phyloP scores from a whole-genome alignment of 2,113 vertebrate genomes.

The Noturus placidus region DNA sequence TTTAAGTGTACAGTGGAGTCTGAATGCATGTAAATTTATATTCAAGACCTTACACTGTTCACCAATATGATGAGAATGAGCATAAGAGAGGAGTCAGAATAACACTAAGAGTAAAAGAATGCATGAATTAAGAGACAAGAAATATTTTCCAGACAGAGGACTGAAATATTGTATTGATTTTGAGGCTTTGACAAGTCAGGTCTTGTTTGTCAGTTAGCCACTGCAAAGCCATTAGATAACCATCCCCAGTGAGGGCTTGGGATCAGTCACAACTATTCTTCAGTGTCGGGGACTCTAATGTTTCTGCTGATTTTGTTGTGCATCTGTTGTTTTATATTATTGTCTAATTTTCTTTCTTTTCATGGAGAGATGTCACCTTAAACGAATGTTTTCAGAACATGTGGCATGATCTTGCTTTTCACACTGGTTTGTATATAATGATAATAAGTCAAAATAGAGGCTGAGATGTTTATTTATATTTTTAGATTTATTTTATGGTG shows the following conservation, averaged over 20 bases:
- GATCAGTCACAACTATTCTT: conserved; percentile 46
- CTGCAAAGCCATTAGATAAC: conserved; percentile 80
- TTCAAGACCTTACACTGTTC: conserved; percentile 98
- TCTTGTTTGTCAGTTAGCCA: conserved; percentile 67
- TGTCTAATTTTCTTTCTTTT: conserved; percentile 67
- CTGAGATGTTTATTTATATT: conserved; percentile 69
- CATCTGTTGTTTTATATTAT: conserved; percentile 44
- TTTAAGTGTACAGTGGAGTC: conserved; percentile 63
- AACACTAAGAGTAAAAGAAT: conserved; percentile 33
- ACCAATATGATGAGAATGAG: conserved; percentile 80
- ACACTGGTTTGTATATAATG: conserved; percentile 56
- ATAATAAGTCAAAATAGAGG: conserved; percentile 56
- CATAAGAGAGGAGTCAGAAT: conserved; percentile 77
- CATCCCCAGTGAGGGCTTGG: conserved; percentile 70
- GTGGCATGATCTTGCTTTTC: conserved; percentile 54
- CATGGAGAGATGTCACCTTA: conserved; percentile 83
- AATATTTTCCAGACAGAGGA: conserved; percentile 43
- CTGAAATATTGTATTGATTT: conserved; percentile 36
- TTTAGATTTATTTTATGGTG: conserved; percentile 65
- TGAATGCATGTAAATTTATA: conserved; percentile 78
- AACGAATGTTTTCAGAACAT: conserved; percentile 75
- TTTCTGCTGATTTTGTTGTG: conserved; percentile 50
- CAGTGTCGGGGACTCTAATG: conserved; percentile 59
- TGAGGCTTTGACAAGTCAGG: conserved; percentile 51
- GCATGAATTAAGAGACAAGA: conserved; percentile 50